Evolutionary conservation across 2,888 invertebrate species (phyloP).

Genomic region (Melipona bicolor): DNA sequence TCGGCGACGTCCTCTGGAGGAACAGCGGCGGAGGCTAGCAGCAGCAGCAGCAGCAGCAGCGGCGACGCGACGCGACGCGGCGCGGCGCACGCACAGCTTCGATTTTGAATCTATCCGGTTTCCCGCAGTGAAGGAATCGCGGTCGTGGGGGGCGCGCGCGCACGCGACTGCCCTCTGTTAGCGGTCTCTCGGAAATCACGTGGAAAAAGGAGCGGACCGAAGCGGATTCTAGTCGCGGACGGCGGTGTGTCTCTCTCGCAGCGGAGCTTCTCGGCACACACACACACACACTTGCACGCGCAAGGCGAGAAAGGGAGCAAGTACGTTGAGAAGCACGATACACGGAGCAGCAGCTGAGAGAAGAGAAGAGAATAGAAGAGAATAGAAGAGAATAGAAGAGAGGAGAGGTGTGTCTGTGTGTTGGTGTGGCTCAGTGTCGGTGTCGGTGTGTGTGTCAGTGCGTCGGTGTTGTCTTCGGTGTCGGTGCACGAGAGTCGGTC

Average conservation of each 20-base stretch:
- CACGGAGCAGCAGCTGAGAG: not conserved
- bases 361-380: not conserved
- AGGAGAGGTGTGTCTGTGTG: slow-evolving; percentile 23
- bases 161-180: slow-evolving; percentile 61
- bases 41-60: slow-evolving; percentile 18
- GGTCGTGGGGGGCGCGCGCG: slow-evolving; percentile 65
- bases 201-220: slow-evolving; percentile 49
- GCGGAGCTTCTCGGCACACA: not conserved
- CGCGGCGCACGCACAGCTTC: slow-evolving; percentile 42
- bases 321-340: not conserved
- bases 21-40: slow-evolving; percentile 24
- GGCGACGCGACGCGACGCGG: slow-evolving; percentile 18
- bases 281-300: not conserved
- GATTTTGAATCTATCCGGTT: slow-evolving; percentile 55
- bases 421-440: not conserved
- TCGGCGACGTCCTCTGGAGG: slow-evolving; percentile 43
- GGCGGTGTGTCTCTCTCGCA: not conserved
- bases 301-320: not conserved
- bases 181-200: slow-evolving; percentile 55
- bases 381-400: not conserved
- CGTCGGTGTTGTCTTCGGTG: not conserved
- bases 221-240: slow-evolving; percentile 20
- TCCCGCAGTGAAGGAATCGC: slow-evolving; percentile 62
- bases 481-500: slow-evolving; percentile 29
- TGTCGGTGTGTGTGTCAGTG: not conserved